Evolutionary conservation across 2,888 invertebrate species (phyloP), one percentile per base, ranked within the genome.

Genomic region (Thymelicus acteon): DNA sequence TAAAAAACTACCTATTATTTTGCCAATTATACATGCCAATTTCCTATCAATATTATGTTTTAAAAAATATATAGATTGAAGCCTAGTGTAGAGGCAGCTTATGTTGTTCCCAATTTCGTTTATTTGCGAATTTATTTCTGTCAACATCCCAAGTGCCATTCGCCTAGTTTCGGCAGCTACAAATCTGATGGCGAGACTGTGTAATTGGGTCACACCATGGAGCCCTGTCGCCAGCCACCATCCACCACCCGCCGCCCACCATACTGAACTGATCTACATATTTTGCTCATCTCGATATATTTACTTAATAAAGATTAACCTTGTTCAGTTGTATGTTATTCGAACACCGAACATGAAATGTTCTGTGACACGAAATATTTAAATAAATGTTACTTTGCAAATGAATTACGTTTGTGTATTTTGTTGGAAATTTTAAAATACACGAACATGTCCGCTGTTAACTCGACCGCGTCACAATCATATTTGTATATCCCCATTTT

Each of bases 151-250:
- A 15, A 60, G 49, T 44, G 48, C 64, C 70, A 60, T 60, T 64
- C 49, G 60, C 70, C 70, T 64, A 64, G 40, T 70, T 70, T 60
- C 64, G 47, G 52, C 52, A 24, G 49, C 58, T 60, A 64, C 65
- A 72, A 74, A 72, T 74, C 65, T 71, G 24, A 47, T 49, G 39
- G 65, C 12, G 49, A 57, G 64, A 15, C 49, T 65, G 72, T 58
- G 60, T 63, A 73, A 67, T 73, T 72, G 60, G 67, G 67, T 49
- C 73, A 62, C 61, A 60, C 60, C 65, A 62, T 65, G 72, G 58
- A 67, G 71, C 69, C 60, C 62, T 49, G 63, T 44, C 64, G 0
- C 39, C 39, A 44, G 2, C 1, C 10, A 31, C 31, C 31, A 31
- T 31, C 31, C 3, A 3, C 31, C 31, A 31, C 31, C 44, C 60